Evolutionary conservation across 2,888 invertebrate species (phyloP).

Genomic region (Tetranychus truncatus): DNA sequence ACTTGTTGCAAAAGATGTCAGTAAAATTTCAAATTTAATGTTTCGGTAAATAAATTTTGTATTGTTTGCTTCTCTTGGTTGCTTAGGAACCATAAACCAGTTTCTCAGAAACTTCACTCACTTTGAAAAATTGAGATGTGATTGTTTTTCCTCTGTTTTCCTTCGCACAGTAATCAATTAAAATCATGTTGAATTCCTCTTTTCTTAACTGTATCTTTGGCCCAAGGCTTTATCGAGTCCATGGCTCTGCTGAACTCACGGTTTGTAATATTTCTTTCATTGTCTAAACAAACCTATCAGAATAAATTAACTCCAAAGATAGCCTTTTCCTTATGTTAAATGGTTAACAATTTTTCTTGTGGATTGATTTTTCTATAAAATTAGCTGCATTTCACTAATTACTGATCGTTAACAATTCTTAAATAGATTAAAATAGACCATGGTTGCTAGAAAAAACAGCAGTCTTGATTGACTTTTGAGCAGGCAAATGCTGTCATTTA

Average conservation of each 20-base stretch:
- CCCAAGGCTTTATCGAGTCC: slow-evolving; percentile 21
- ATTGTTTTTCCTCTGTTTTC: neutral
- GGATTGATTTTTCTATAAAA: too few species aligned
- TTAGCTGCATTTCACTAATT: too few species aligned
- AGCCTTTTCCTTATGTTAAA: slow-evolving; percentile 19
- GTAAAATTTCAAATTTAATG: too few species aligned
- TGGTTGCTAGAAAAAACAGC: too few species aligned
- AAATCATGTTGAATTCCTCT: neutral
- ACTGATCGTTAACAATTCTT: too few species aligned
- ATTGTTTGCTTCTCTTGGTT: neutral
- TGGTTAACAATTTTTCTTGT: neutral
- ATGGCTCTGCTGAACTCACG: slow-evolving; percentile 12
- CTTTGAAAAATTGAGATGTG: too few species aligned
- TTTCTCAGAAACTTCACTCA: neutral
- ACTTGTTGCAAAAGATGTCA: too few species aligned
- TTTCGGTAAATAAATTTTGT: too few species aligned
- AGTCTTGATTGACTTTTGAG: too few species aligned
- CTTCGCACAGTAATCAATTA: neutral
- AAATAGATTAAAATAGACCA: too few species aligned
- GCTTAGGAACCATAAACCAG: neutral
- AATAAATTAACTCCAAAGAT: neutral
- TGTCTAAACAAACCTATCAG: neutral
- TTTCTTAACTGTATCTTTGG: slow-evolving; percentile 17
- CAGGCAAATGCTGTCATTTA: too few species aligned
- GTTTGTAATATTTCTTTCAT: neutral